These are phyloP conservation scores for Nesidiocoris tenuis DNA, from an alignment of 2,888 invertebrate genomes.

Conservation along the genomic window DNA sequence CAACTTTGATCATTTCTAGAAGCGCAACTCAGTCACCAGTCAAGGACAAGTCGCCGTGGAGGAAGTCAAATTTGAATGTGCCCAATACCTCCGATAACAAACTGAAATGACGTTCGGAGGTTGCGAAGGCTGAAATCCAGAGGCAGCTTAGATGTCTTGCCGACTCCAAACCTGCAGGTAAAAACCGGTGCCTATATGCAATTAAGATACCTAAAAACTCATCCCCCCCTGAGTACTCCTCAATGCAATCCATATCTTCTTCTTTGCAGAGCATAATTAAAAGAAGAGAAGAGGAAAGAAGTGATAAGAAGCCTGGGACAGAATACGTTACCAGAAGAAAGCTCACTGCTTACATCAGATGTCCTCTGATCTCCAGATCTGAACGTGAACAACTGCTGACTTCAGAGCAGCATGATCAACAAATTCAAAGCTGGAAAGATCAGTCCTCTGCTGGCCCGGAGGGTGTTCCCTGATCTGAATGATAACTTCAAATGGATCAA, in stretches of 20 bases:
- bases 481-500: slow-evolving; percentile 55
- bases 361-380: slow-evolving; percentile 53
- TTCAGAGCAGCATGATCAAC: slow-evolving; percentile 43
- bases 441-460: slow-evolving; percentile 49
- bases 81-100: slow-evolving; percentile 65
- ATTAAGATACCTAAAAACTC: no score
- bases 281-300: slow-evolving; percentile 65
- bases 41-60: slow-evolving; percentile 75
- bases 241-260: no score
- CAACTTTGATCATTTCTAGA: slow-evolving; percentile 56
- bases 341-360: slow-evolving; percentile 63
- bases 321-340: slow-evolving; percentile 57
- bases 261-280: slow-evolving; percentile 60
- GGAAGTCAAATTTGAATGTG: slow-evolving; percentile 69
- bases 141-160: slow-evolving; percentile 54
- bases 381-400: slow-evolving; percentile 45
- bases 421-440: slow-evolving; percentile 48
- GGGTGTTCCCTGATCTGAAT: slow-evolving; percentile 48
- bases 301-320: slow-evolving; percentile 61
- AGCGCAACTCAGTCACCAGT: slow-evolving; percentile 68
- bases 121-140: slow-evolving; percentile 57
- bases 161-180: slow-evolving; percentile 56
- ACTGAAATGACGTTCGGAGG: slow-evolving; percentile 65
- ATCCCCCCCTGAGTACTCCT: no score
- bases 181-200: no score